Percentiles rank a stretch among this genome's conserved stretches.
phyloP scores from a whole-genome alignment of 1,140 invertebrate species.

The Drosophila parvula region DNA sequence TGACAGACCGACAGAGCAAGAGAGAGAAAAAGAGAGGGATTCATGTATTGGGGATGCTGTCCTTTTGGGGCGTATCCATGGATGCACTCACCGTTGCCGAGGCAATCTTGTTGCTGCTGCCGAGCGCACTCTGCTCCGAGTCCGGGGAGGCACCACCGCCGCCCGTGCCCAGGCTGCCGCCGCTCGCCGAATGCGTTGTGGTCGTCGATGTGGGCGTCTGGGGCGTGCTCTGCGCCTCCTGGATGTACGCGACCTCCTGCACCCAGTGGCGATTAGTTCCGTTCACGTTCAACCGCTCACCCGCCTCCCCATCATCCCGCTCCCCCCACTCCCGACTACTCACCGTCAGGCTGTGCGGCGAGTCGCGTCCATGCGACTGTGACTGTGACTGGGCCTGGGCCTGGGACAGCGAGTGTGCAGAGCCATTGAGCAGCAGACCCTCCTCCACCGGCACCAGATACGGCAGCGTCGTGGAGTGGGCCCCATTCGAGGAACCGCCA shows the following conservation, averaged over 20 bases:
- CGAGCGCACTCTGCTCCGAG: constrained; percentile 86
- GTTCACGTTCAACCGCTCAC: constrained; percentile 33
- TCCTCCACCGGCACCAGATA: constrained; percentile 86
- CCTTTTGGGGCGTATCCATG: constrained; percentile 5
- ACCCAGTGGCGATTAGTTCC: constrained; percentile 57
- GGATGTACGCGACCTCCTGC: constrained; percentile 84
- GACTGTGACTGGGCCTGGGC: constrained; percentile 85
- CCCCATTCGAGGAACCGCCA: constrained; percentile 71
- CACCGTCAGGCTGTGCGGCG: constrained; percentile 88
- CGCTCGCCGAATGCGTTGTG: constrained; percentile 83
- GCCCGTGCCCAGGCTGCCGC: constrained; percentile 85
- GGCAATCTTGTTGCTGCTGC: constrained; percentile 93
- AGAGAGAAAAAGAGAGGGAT: constrained; percentile 41
- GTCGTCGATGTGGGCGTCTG: constrained; percentile 88
- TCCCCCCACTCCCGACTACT: constrained; percentile 57
- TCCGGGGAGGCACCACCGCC: constrained; percentile 84
- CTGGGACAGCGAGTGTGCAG: constrained; percentile 53
- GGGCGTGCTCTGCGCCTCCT: constrained; percentile 86
- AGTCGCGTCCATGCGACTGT: constrained; percentile 87
- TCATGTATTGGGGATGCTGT: constrained; percentile 25
- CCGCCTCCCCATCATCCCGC: constrained; percentile 40
- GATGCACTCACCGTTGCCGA: constrained; percentile 93
- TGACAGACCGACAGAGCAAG: constrained; percentile 82
- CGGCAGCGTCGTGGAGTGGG: constrained; percentile 88
- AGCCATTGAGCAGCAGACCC: constrained; percentile 86